A percentile compares a stretch with the other conserved stretches of the same genome.
Conservation (phyloP, 2,797 vertebrate genomes). For the Nannoperca australis region DNA sequence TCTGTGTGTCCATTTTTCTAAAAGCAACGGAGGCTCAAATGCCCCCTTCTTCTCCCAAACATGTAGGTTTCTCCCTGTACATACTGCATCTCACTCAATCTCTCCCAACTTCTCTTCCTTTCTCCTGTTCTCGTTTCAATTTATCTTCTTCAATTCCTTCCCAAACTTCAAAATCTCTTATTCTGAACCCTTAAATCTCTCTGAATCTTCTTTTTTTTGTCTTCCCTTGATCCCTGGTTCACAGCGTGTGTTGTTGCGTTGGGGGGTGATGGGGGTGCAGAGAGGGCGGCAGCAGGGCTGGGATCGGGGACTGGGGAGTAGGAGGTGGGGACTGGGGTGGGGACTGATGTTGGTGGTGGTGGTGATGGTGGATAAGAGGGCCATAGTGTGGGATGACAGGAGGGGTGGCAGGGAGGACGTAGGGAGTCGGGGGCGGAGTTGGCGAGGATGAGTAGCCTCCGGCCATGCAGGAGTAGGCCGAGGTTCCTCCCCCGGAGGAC, state of each 20-base stretch:
- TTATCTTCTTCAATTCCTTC: conserved; percentile 34
- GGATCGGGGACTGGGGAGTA: conserved; percentile 90
- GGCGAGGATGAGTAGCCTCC: conserved; percentile 78
- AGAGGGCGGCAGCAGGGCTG: conserved; percentile 84
- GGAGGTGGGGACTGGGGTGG: conserved; percentile 90
- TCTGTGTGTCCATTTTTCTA: conserved; percentile 50
- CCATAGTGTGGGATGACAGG: conserved; percentile 83
- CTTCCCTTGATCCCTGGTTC: conserved; percentile 81
- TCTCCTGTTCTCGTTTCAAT: conserved; percentile 49
- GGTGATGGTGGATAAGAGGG: conserved; percentile 81
- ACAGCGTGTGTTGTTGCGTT: conserved; percentile 92
- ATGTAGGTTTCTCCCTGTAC: conserved; percentile 70
- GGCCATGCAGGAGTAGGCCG: conserved; percentile 80
- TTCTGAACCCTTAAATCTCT: conserved; percentile 41
- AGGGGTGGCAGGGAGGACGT: conserved; percentile 80
- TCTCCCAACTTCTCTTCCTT: conserved; percentile 53
- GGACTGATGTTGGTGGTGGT: conserved; percentile 83
- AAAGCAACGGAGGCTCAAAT: conserved; percentile 51
- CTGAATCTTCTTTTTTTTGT: conserved; percentile 22
- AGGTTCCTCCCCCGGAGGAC: conserved; percentile 65
- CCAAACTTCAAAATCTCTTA: conserved; percentile 51
- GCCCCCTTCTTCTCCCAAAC: conserved; percentile 51
- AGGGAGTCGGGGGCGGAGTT: conserved; percentile 75
- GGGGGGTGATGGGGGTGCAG: conserved; percentile 87
- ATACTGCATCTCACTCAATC: conserved; percentile 78